Evolutionary conservation across 2,888 invertebrate species (phyloP).

Genomic region (Athalia cordata): DNA sequence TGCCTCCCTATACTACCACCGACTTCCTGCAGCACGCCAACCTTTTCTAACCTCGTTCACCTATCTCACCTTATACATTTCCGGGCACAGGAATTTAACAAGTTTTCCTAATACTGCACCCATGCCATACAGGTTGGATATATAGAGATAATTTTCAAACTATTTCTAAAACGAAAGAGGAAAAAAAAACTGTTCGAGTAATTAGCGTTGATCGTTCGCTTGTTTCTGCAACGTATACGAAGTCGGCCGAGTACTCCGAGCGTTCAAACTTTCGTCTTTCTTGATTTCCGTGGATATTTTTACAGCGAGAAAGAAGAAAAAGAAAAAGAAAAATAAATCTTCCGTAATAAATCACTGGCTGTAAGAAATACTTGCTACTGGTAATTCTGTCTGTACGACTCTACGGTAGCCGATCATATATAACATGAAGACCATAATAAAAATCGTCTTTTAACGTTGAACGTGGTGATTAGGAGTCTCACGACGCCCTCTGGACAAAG

Average conservation of each 20-base stretch:
- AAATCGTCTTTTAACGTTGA: constrained; percentile 35
- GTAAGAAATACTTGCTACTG: not conserved
- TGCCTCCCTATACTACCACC: not conserved
- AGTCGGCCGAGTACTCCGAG: too few species aligned
- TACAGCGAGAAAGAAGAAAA: too few species aligned
- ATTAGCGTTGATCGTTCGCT: too few species aligned
- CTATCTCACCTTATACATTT: constrained; percentile 11
- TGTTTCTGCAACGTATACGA: too few species aligned
- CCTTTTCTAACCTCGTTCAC: not conserved
- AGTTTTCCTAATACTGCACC: not conserved
- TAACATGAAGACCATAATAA: not conserved
- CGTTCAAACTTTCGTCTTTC: too few species aligned
- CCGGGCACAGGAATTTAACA: constrained; percentile 30
- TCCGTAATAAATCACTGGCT: too few species aligned
- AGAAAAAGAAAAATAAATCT: too few species aligned
- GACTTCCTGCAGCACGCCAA: not conserved
- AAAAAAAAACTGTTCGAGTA: too few species aligned
- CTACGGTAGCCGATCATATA: constrained; percentile 2
- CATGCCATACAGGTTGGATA: too few species aligned
- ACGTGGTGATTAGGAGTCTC: constrained; percentile 34
- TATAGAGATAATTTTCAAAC: too few species aligned
- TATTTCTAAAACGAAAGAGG: too few species aligned
- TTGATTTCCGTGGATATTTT: too few species aligned
- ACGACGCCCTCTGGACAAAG: constrained; percentile 12
- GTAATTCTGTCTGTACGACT: not conserved